A percentile compares a stretch with the other conserved stretches of the same genome.
Evolutionary conservation across 2,797 vertebrate species (phyloP).

Genomic region (Labeo calbasu): DNA sequence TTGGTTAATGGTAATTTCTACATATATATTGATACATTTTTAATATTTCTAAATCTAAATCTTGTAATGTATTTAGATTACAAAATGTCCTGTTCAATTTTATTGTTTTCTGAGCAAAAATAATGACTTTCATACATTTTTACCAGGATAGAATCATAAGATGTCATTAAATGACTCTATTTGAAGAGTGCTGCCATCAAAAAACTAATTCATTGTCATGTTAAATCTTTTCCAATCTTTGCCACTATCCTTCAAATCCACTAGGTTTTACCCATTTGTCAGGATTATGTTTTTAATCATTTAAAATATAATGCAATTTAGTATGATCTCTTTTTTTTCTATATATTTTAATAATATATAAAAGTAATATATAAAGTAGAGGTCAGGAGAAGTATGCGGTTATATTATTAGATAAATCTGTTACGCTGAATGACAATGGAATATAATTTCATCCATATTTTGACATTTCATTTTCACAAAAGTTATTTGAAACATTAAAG

Average conservation of each 20-base stretch:
- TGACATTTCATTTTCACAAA: too few species aligned
- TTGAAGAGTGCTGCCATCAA: not conserved
- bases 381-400: not conserved
- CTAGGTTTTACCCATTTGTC: too few species aligned
- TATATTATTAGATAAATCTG: not conserved
- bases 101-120: not conserved
- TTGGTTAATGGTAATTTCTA: not conserved
- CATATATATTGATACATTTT: not conserved
- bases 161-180: not conserved
- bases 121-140: not conserved
- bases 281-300: too few species aligned
- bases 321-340: not conserved
- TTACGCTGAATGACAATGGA: not conserved
- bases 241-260: too few species aligned
- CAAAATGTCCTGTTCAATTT: not conserved
- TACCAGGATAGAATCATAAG: not conserved
- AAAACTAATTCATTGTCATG: not conserved
- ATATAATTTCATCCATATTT: not conserved
- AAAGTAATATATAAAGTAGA: not conserved
- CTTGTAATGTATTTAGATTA: not conserved
- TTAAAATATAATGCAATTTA: not conserved
- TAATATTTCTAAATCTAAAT: too few species aligned
- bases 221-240: too few species aligned
- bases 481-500: too few species aligned
- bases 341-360: too few species aligned